Conservation (phyloP, 64 coral and sea anemone genomes). For the Pocillopora damicornis region DNA sequence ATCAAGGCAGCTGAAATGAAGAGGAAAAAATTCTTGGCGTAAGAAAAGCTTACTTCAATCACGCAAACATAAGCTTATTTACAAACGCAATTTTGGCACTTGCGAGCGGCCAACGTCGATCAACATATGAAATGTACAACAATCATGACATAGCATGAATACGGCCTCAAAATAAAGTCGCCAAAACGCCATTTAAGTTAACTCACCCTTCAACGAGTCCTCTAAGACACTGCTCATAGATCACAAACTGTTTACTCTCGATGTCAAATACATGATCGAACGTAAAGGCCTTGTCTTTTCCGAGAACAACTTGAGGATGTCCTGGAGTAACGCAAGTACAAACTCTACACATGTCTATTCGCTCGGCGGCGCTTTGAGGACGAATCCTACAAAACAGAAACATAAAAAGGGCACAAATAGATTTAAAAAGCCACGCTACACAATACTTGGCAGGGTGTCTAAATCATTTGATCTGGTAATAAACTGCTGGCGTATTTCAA, state of each 20-base stretch:
- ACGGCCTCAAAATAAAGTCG: neutral
- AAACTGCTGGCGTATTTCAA: conserved; percentile 21
- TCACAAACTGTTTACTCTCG: conserved; percentile 68
- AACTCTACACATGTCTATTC: conserved; percentile 97
- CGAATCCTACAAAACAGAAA: conserved; percentile 81
- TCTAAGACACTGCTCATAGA: conserved; percentile 85
- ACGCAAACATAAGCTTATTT: neutral
- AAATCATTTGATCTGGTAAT: conserved; percentile 15
- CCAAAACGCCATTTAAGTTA: conserved; percentile 21
- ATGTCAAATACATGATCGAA: conserved; percentile 97
- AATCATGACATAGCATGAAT: neutral
- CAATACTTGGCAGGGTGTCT: conserved; percentile 45
- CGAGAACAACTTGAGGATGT: conserved; percentile 95
- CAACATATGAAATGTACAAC: neutral
- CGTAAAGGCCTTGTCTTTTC: conserved; percentile 98
- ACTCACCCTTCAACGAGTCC: conserved; percentile 89
- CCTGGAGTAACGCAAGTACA: conserved; percentile 94
- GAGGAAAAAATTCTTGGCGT: neutral
- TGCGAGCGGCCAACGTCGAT: neutral
- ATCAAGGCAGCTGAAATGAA: conserved; percentile 81
- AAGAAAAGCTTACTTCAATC: neutral
- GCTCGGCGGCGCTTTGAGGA: conserved; percentile 99
- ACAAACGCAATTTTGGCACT: conserved; percentile 2
- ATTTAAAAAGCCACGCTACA: conserved; percentile 28
- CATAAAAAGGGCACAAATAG: conserved; percentile 20